phyloP scores from a whole-genome alignment of 2,113 vertebrate species.

The Suncus etruscus region DNA sequence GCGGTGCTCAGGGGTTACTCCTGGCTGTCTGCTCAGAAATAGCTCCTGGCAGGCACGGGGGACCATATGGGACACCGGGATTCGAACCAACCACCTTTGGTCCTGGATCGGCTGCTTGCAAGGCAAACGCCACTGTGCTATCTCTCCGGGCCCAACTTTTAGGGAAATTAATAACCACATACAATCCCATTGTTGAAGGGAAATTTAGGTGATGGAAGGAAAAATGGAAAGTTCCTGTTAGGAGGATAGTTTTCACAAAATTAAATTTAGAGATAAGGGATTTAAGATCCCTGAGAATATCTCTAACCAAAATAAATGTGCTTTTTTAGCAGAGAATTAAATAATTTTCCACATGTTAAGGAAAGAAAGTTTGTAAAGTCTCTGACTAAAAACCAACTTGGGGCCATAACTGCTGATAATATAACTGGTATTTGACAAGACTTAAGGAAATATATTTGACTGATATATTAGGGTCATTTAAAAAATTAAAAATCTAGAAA shows the following conservation, averaged over 20 bases:
- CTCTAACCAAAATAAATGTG: not conserved
- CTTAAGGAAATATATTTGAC: not conserved
- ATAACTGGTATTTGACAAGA: not conserved
- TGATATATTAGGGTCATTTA: not conserved
- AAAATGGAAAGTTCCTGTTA: not conserved
- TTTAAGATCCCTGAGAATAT: not conserved
- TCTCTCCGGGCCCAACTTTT: too few relatives aligned
- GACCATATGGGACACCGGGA: too few relatives aligned
- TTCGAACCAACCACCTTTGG: too few relatives aligned
- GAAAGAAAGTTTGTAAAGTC: slow-evolving; percentile 6
- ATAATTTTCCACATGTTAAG: not conserved
- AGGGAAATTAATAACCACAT: not conserved
- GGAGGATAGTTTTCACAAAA: not conserved
- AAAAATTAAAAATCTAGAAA: not conserved
- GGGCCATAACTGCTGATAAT: not conserved
- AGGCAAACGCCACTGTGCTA: too few relatives aligned
- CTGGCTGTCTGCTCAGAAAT: too few relatives aligned
- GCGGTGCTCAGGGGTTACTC: too few relatives aligned
- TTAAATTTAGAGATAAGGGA: not conserved
- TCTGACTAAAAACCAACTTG: not conserved
- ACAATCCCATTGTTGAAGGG: not conserved
- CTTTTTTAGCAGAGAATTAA: not conserved
- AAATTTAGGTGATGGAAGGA: not conserved
- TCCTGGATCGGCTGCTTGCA: too few relatives aligned
- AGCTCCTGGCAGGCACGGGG: too few relatives aligned